Evolutionary conservation across 2,888 invertebrate genomes (phyloP).

Genomic region (Tipula unca): DNA sequence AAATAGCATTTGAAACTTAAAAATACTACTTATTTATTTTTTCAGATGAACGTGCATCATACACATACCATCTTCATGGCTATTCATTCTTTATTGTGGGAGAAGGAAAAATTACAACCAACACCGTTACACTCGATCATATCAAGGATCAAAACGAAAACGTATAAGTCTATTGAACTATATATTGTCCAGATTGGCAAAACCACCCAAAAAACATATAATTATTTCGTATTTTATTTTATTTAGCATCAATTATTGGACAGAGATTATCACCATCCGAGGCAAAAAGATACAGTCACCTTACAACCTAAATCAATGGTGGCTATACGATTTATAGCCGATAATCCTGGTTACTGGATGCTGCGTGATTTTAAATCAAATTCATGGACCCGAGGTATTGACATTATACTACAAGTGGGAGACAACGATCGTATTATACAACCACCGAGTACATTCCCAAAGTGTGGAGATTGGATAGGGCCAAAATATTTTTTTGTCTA

Average conservation of each 20-base stretch:
- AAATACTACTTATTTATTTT: slow-evolving; percentile 27
- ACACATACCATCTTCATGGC: slow-evolving; percentile 69
- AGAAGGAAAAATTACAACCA: slow-evolving; percentile 44
- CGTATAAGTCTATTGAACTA: slow-evolving; percentile 32
- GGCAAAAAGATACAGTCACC: slow-evolving; percentile 63
- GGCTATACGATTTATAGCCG: slow-evolving; percentile 61
- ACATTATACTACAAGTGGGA: slow-evolving; percentile 66
- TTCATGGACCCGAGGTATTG: slow-evolving; percentile 67
- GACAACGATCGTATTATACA: slow-evolving; percentile 52
- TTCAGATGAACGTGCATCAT: slow-evolving; percentile 54
- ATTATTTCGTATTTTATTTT: too few relatives aligned
- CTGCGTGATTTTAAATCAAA: slow-evolving; percentile 66
- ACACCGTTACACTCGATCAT: not conserved
- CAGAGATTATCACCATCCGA: slow-evolving; percentile 52
- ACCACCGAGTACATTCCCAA: slow-evolving; percentile 62
- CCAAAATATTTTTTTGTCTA: slow-evolving; percentile 65
- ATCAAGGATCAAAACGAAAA: slow-evolving; percentile 31
- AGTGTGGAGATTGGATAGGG: slow-evolving; percentile 65
- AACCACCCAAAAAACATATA: not conserved
- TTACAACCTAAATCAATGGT: slow-evolving; percentile 63
- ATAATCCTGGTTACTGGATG: slow-evolving; percentile 76
- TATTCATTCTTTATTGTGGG: slow-evolving; percentile 63
- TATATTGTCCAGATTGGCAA: slow-evolving; percentile 22
- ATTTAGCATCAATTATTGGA: slow-evolving; percentile 40
- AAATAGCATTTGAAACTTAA: too few relatives aligned